phyloP scores from a whole-genome alignment of 30 jellyfish, hydroid and myxozoan species.

The Rhopilema esculentum region DNA sequence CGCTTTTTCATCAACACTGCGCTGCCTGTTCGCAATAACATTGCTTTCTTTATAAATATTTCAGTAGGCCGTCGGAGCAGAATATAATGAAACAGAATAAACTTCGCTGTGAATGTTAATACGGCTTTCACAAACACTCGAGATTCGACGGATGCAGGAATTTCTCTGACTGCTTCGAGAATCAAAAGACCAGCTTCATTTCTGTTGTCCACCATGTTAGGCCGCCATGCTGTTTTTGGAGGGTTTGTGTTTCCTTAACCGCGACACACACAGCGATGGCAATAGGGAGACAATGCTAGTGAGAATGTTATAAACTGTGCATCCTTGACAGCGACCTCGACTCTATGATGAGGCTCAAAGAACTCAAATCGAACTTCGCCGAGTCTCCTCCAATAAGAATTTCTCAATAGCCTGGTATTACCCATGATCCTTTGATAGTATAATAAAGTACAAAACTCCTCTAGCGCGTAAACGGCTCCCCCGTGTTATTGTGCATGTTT shows the following conservation, averaged over 20 bases:
- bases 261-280: background rate
- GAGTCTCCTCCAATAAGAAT: no score
- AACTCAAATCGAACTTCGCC: no score
- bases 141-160: background rate
- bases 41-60: background rate
- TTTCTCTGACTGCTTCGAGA: background rate
- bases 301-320: no score
- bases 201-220: background rate
- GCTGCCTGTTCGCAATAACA: background rate
- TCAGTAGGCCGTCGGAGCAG: background rate
- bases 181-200: background rate
- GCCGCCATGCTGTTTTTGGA: background rate
- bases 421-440: background rate
- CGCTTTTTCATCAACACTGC: background rate
- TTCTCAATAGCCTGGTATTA: no score
- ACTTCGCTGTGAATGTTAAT: background rate
- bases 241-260: background rate
- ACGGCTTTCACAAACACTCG: background rate
- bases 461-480: no score
- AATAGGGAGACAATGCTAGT: no score
- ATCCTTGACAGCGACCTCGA: no score
- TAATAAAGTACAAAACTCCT: no score
- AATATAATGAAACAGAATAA: background rate
- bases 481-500: no score
- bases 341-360: no score